These are phyloP conservation scores for Jordanella pulchra DNA, from an alignment of 2,797 vertebrate genomes.

Conservation along the genomic window DNA sequence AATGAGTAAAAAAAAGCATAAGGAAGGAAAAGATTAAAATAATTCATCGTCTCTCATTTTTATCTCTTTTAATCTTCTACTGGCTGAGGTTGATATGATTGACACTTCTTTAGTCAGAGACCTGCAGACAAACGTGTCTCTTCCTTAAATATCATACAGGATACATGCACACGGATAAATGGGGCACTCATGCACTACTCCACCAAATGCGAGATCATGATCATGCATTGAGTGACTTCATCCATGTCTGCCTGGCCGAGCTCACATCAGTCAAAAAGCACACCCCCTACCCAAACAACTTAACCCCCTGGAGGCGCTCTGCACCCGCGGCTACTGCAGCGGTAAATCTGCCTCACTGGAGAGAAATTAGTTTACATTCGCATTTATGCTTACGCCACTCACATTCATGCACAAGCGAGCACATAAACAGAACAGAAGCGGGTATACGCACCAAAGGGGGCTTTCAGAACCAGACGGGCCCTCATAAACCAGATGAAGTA, in stretches of 20 bases:
- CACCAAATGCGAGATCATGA: conserved; percentile 23
- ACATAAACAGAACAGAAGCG: conserved; percentile 22
- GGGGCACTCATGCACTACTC: conserved; percentile 11
- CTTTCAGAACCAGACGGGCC: conserved; percentile 57
- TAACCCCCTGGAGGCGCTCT: conserved; percentile 55
- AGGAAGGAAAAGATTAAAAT: not conserved
- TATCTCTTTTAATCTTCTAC: not conserved
- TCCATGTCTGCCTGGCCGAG: conserved; percentile 47
- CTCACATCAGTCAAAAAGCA: conserved; percentile 49
- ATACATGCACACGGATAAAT: conserved; percentile 21
- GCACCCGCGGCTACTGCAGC: conserved; percentile 38
- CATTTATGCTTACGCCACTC: conserved; percentile 6
- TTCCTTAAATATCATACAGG: conserved; percentile 11
- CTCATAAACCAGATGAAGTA: conserved; percentile 71
- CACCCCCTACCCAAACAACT: conserved; percentile 60
- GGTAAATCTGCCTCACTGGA: conserved; percentile 46
- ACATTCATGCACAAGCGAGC: conserved; percentile 4
- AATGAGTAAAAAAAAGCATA: not conserved
- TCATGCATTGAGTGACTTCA: conserved; percentile 35
- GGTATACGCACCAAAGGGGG: conserved; percentile 49
- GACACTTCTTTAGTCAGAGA: conserved; percentile 14
- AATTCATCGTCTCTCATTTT: not conserved
- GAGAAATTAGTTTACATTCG: conserved; percentile 43
- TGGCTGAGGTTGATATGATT: not conserved
- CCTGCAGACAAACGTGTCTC: not conserved